Conservation (phyloP, 2,113 vertebrate genomes). For the Vidua macroura region DNA sequence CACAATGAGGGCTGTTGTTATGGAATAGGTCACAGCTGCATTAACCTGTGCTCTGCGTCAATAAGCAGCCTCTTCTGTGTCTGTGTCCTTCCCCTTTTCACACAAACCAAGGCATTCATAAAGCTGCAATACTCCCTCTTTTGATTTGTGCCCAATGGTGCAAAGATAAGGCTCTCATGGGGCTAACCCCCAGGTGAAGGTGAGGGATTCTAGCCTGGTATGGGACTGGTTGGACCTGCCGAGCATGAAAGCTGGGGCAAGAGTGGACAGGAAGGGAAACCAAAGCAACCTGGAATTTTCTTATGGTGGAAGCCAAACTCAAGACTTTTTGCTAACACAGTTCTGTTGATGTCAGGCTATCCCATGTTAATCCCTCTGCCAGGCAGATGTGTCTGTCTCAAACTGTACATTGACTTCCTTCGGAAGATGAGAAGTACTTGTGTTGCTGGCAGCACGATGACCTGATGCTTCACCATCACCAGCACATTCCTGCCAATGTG, state of each 20-base stretch:
- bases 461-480: neutral
- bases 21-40: neutral
- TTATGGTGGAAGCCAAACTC: neutral
- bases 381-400: accelerated
- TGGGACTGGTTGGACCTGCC: neutral
- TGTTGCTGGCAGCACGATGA: neutral
- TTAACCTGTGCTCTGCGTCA: neutral
- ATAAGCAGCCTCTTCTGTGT: neutral
- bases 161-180: neutral
- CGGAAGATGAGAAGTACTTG: neutral
- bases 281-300: neutral
- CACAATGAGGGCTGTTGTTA: neutral
- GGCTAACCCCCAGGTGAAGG: accelerated
- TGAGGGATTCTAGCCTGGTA: neutral
- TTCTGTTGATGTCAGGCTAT: neutral
- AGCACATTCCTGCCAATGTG: neutral
- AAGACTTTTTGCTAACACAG: neutral
- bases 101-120: neutral
- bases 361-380: neutral
- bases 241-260: accelerated
- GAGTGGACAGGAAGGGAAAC: neutral
- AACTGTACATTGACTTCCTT: neutral
- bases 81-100: neutral
- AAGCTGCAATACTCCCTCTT: neutral
- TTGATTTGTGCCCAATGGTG: neutral